These are phyloP conservation scores for Idris sp. DNA, from an alignment of 1,140 invertebrate genomes.

Conservation along the genomic window DNA sequence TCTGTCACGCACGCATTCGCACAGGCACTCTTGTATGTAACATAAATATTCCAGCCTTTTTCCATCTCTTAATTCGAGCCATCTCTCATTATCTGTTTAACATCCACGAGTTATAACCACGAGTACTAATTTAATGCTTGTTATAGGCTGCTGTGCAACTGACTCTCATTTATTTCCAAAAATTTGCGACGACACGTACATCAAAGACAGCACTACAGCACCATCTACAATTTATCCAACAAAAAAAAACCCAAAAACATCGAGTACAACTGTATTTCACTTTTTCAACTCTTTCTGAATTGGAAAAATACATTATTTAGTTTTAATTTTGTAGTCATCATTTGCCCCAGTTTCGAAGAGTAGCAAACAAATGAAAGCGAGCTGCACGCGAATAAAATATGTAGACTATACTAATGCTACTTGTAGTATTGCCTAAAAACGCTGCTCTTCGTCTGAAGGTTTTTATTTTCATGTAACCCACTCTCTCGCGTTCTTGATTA, in stretches of 20 bases:
- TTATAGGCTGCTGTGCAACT: conserved; percentile 53
- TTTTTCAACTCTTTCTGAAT: neutral
- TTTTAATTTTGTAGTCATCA: too few species aligned
- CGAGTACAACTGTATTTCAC: neutral
- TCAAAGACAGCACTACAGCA: conserved; percentile 1
- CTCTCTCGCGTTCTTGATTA: conserved; percentile 53
- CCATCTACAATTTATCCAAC: too few species aligned
- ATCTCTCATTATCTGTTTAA: conserved; percentile 37
- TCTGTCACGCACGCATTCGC: conserved; percentile 50
- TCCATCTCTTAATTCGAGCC: conserved; percentile 37
- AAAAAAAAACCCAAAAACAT: conserved; percentile 4
- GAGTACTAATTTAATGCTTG: conserved; percentile 54
- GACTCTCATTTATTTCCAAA: conserved; percentile 35
- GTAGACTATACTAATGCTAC: conserved; percentile 70
- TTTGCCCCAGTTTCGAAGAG: too few species aligned
- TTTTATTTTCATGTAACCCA: conserved; percentile 30
- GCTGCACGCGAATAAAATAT: conserved; percentile 53
- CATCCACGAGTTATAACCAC: conserved; percentile 43
- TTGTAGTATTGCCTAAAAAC: conserved; percentile 65
- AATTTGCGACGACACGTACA: conserved; percentile 10
- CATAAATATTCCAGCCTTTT: conserved; percentile 60
- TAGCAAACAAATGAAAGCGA: conserved; percentile 36
- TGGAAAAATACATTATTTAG: conserved; percentile 17
- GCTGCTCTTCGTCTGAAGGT: conserved; percentile 52
- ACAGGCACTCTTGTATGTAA: conserved; percentile 60